A percentile compares a stretch with the other conserved stretches of the same genome.
Evolutionary conservation across 2,888 invertebrate genomes (phyloP).

Genomic region (Aspidiotus rigidus): DNA sequence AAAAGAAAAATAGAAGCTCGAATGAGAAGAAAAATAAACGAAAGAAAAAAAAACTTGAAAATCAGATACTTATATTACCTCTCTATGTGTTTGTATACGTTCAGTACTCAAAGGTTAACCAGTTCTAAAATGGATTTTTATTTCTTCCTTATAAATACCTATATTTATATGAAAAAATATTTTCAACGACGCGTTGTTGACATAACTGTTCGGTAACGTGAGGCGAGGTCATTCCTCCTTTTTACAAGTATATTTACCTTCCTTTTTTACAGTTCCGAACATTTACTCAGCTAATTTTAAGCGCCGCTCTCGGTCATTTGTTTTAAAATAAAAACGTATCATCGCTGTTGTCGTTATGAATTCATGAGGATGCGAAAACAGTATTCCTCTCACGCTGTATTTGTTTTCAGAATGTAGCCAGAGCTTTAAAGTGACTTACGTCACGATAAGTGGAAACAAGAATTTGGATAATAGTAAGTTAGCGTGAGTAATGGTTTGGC

Average conservation of each 20-base stretch:
- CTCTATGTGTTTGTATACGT: background rate
- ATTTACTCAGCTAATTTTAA: too few species aligned
- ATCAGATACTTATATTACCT: conserved; percentile 1
- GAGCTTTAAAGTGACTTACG: too few species aligned
- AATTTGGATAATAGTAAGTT: too few species aligned
- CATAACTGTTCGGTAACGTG: conserved; percentile 28
- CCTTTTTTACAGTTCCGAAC: too few species aligned
- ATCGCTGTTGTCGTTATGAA: too few species aligned
- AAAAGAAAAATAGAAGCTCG: background rate
- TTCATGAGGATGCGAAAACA: too few species aligned
- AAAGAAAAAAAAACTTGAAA: background rate
- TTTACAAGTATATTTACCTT: background rate
- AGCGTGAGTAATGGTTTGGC: too few species aligned
- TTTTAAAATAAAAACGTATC: too few species aligned
- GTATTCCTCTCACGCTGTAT: too few species aligned
- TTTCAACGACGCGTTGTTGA: conserved; percentile 16
- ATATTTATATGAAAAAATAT: conserved; percentile 13
- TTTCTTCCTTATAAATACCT: conserved; percentile 12
- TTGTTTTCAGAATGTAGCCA: too few species aligned
- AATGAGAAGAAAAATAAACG: background rate
- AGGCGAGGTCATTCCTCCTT: conserved; percentile 28
- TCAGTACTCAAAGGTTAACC: conserved; percentile 20
- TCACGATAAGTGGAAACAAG: too few species aligned
- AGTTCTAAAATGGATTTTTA: conserved; percentile 19
- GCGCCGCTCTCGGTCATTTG: too few species aligned